These are phyloP conservation scores for Brenthis hecate DNA, from an alignment of 2,888 invertebrate species.

Conservation along the genomic window DNA sequence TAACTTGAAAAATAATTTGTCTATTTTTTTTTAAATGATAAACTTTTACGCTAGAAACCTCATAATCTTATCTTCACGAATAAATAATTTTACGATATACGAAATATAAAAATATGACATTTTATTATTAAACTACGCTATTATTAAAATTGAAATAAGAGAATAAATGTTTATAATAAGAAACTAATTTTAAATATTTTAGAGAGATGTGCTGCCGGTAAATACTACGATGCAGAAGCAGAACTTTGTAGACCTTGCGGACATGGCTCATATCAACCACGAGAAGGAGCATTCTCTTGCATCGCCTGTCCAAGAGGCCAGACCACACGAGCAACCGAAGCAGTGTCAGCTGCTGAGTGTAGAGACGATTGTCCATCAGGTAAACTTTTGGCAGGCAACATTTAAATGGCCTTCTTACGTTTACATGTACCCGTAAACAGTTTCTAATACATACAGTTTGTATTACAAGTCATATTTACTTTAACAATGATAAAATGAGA, in stretches of 20 bases:
- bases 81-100: no score
- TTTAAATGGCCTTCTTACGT: no score
- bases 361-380: slow-evolving; percentile 93
- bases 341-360: slow-evolving; percentile 93
- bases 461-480: no score
- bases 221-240: slow-evolving; percentile 94
- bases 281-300: slow-evolving; percentile 95
- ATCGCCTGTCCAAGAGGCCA: slow-evolving; percentile 94
- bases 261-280: slow-evolving; percentile 95
- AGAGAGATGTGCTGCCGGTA: slow-evolving; percentile 96
- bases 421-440: no score
- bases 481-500: no score
- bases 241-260: slow-evolving; percentile 96
- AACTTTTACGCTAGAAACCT: no score
- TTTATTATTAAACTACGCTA: background rate
- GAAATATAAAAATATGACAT: background rate
- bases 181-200: slow-evolving; percentile 13
- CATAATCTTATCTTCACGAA: no score
- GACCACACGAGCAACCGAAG: slow-evolving; percentile 95
- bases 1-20: no score
- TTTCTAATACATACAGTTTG: no score
- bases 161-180: no score
- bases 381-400: slow-evolving; percentile 40
- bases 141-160: background rate
- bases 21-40: background rate